Base-by-base conservation (phyloP, 2,797 vertebrate species). In the Peromyscus attwateri region DNA sequence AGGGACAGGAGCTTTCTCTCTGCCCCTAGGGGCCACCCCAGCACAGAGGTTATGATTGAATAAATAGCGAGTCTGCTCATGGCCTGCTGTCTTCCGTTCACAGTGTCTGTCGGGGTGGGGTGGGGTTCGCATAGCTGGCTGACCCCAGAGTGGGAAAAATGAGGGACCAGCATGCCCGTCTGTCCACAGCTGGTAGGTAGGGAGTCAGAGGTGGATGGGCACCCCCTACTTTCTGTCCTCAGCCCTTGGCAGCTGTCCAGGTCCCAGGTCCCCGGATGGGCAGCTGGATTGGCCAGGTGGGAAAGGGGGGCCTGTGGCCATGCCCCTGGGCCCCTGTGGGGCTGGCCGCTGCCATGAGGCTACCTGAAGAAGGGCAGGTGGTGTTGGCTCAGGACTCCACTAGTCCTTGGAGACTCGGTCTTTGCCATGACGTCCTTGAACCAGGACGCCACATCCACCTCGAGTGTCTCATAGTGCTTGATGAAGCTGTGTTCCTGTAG, bases 361-460 rank as follows among this genome's bases (percentile, higher is more conserved):
- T 99, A 99, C 99, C 99, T 99, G 98, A 99, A 99, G 98, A 99
- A 99, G 17, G 99, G 99, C 96, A 99, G 99, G 98, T 99, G 99
- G 98, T 99, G 98, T 21, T 98, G 99, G 98, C 98, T 99, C 98
- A 99, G 99, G 98, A 99, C 99, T 97, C 99, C 99, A 94, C 99
- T 99, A 95, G 99, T 99, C 97, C 99, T 99, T 0, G 99, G 99
- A 1, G 99, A 99, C 98, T 99, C 99, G 0, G 99, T 99, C 97
- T 99, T 99, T 96, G 99, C 99, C 99, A 99, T 99, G 98, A 99
- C 99, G 1, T 99, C 98, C 99, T 99, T 99, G 98, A 99, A 99
- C 99, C 99, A 99, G 85, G 99, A 99, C 0, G 99, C 99, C 97
- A 99, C 99, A 3, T 99, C 99, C 97, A 99, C 99, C 76, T 99